Conservation (phyloP, 1,140 invertebrate species). For the Theocolax elegans region DNA sequence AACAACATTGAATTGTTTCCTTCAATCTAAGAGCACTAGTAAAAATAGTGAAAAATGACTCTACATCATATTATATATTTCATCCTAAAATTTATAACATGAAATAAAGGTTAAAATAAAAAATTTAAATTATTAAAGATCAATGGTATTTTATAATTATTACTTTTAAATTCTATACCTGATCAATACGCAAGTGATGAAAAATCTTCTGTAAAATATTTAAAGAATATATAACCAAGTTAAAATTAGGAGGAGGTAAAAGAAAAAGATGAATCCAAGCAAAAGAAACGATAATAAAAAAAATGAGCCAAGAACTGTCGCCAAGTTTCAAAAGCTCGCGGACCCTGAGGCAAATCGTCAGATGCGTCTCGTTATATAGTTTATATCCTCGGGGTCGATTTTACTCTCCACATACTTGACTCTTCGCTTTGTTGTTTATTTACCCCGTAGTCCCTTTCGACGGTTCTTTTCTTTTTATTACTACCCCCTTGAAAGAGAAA, state of each 20-base stretch:
- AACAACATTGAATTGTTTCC: too few species aligned
- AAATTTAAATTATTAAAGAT: too few species aligned
- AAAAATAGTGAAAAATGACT: too few species aligned
- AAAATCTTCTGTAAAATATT: too few species aligned
- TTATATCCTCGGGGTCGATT: constrained; percentile 53
- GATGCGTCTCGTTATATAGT: constrained; percentile 69
- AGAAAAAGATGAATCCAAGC: constrained; percentile 3
- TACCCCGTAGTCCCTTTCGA: neutral
- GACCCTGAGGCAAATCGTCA: constrained; percentile 58
- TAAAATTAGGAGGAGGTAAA: constrained; percentile 22
- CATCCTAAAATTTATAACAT: too few species aligned
- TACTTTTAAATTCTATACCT: too few species aligned
- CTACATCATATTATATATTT: too few species aligned
- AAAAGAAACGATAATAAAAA: neutral
- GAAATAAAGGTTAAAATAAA: too few species aligned
- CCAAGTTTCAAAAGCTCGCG: constrained; percentile 46
- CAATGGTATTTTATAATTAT: too few species aligned
- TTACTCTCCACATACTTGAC: neutral
- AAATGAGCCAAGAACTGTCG: constrained; percentile 15
- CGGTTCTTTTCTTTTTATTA: neutral
- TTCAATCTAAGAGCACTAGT: too few species aligned
- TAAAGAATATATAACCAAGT: neutral
- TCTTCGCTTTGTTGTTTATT: constrained; percentile 17
- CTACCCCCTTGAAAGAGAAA: neutral
- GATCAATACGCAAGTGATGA: too few species aligned